Base-by-base conservation (phyloP, 2,888 invertebrate species). In the Aproaerema taeniolella region DNA sequence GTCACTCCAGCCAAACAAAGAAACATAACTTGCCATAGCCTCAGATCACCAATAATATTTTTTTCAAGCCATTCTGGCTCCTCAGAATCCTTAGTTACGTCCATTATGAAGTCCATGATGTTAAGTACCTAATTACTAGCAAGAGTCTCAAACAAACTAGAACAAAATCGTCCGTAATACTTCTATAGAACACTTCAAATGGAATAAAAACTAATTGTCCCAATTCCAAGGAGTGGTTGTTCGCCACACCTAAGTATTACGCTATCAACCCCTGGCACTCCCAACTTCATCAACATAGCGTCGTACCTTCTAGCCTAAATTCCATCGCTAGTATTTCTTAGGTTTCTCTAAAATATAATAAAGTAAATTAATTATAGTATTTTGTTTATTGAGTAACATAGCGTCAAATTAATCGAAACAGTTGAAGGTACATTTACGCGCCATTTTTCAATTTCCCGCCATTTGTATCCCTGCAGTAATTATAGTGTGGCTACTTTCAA, bases 1-100 rank as follows among this genome's bases (percentile, higher is more conserved):
- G 91, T 78, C 43, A 92, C 62, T 37, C 89, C 89, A 33, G 91
- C 91, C 41, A 92, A 78, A 58, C 90, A 90, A 45, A 94, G 80
- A 64, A 94, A 92, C 61, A 94, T 89, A 40, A 94, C 86, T 67
- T 96, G 95, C 96, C 96, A 96, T 37, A 93, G 88, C 47, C 94
- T 88, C 59, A 96, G 89, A 15, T 91, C 91, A 38, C 91, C 90
- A 29, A 91, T 71, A 16, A 92, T 88, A 41, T 88, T 80, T 49
- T 85, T 88, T 70, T 95, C 95, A 41, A 95, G 87, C 94, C 94
- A 93, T 53, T 91, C 89, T 34, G 91, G 88, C 53, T 89, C 89
- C 34, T 74, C 74, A 17, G 78, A 75, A 50, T 82, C 81, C 58
- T 77, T 76, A 37, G 82, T 68, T 37, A 71, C 75, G 31, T 77